phyloP scores from a whole-genome alignment of 2,888 invertebrate genomes.

The Cactoblastis cactorum region DNA sequence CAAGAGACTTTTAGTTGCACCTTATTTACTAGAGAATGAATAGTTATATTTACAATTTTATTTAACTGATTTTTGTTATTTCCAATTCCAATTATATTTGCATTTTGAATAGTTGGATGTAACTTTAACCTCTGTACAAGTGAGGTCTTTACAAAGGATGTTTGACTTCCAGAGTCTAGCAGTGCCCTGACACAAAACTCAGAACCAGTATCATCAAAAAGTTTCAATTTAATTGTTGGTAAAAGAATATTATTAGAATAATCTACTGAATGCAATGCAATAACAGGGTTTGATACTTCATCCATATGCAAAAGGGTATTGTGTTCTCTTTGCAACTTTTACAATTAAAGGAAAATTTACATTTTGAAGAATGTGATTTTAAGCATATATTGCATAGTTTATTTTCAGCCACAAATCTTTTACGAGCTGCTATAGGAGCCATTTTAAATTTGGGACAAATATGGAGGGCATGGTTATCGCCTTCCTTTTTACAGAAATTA shows the following conservation, averaged over 20 bases:
- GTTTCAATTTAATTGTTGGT: constrained; percentile 20
- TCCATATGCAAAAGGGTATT: constrained; percentile 3
- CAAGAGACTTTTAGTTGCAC: background rate
- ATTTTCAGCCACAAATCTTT: constrained; percentile 7
- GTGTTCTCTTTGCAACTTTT: constrained; percentile 16
- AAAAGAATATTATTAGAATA: constrained; percentile 16
- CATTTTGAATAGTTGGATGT: too few species aligned
- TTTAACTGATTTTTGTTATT: too few species aligned
- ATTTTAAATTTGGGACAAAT: too few species aligned
- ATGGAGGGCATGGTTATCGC: too few species aligned
- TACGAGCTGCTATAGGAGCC: background rate
- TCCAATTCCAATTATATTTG: too few species aligned
- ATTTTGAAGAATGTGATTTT: background rate
- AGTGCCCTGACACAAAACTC: constrained; percentile 18
- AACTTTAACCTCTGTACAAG: too few species aligned
- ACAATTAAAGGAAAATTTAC: constrained; percentile 14
- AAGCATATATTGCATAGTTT: constrained; percentile 18
- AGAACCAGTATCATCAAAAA: background rate
- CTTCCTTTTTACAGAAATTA: too few species aligned
- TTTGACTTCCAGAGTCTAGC: constrained; percentile 15
- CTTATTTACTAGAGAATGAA: background rate
- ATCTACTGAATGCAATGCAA: too few species aligned
- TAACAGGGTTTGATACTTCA: constrained; percentile 12
- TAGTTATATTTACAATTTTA: too few species aligned
- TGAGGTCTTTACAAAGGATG: too few species aligned